Conservation (phyloP, 1,140 invertebrate species). For the Schlechtendalia chinensis region DNA sequence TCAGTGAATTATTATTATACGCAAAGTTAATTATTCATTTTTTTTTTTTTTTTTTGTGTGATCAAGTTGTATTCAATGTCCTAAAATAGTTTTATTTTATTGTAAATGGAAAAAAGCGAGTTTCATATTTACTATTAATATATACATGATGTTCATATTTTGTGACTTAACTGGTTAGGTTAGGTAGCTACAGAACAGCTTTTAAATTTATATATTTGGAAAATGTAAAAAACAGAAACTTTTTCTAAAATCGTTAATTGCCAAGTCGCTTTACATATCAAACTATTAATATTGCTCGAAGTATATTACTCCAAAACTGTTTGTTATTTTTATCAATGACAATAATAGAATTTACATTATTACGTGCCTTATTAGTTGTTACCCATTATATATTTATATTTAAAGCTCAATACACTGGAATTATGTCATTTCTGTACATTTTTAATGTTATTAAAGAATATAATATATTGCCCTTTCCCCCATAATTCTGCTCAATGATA, state of each 20-base stretch:
- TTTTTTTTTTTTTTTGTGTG: background rate
- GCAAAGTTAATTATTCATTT: background rate
- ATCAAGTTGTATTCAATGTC: background rate
- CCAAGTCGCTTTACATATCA: background rate
- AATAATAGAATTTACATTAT: background rate
- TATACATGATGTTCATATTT: background rate
- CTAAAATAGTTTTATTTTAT: constrained; percentile 17
- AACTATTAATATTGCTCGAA: background rate
- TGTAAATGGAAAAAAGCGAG: background rate
- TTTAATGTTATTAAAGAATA: background rate
- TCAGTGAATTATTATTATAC: background rate
- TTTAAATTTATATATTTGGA: background rate
- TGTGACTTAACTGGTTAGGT: background rate
- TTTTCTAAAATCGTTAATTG: too few relatives aligned
- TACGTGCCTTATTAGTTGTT: constrained; percentile 7
- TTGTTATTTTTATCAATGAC: background rate
- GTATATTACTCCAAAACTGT: background rate
- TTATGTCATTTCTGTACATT: background rate
- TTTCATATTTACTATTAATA: background rate
- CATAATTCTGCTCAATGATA: background rate
- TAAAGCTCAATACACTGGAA: background rate
- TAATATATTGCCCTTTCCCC: background rate
- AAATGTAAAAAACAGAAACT: too few relatives aligned
- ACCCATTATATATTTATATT: background rate
- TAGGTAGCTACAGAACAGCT: background rate